Evolutionary conservation across 2,888 invertebrate species (phyloP).

Genomic region (Drosophila recens): DNA sequence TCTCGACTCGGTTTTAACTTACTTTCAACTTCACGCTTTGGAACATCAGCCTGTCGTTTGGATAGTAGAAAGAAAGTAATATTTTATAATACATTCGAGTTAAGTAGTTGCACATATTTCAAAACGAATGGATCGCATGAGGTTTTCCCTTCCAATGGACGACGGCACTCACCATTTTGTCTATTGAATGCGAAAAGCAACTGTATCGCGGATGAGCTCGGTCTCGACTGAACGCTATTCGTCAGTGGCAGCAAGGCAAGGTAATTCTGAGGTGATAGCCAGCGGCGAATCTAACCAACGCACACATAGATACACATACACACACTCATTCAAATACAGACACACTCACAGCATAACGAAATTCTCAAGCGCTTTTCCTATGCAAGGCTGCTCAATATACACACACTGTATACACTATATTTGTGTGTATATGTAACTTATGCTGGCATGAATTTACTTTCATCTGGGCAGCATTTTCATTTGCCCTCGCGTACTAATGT

Average conservation of each 20-base stretch:
- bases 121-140: slow-evolving; percentile 37
- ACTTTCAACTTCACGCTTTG: slow-evolving; percentile 95
- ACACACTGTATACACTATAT: not conserved
- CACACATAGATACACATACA: slow-evolving; percentile 40
- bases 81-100: slow-evolving; percentile 22
- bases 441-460: slow-evolving; percentile 78
- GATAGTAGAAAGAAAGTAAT: slow-evolving; percentile 54
- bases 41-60: slow-evolving; percentile 90
- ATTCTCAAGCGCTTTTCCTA: slow-evolving; percentile 44
- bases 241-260: slow-evolving; percentile 84
- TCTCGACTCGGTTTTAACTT: slow-evolving; percentile 86
- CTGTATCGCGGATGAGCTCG: slow-evolving; percentile 86
- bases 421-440: slow-evolving; percentile 30
- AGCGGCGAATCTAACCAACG: slow-evolving; percentile 50
- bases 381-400: slow-evolving; percentile 55
- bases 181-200: slow-evolving; percentile 86
- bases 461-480: slow-evolving; percentile 71
- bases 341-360: slow-evolving; percentile 25
- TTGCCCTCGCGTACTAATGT: slow-evolving; percentile 39
- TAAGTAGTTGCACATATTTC: slow-evolving; percentile 11
- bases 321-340: slow-evolving; percentile 41
- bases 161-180: slow-evolving; percentile 88
- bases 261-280: slow-evolving; percentile 84
- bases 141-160: slow-evolving; percentile 29
- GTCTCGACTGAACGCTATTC: slow-evolving; percentile 86